Evolutionary conservation across 1,140 invertebrate species (phyloP), one percentile per base, ranked within the genome.

Genomic region (Drosophila sproati): DNA sequence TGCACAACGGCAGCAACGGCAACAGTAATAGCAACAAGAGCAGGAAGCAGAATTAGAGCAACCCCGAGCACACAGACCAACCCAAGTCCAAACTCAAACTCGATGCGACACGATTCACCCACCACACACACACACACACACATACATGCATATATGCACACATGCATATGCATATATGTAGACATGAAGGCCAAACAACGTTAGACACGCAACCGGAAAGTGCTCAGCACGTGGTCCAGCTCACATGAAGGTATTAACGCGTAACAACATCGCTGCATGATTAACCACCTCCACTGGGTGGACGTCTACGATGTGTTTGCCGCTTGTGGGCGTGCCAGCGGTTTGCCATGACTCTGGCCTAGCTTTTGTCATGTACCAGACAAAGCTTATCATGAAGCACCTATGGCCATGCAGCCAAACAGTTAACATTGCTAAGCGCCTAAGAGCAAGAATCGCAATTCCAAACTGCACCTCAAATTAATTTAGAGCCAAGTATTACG

Each of bases 171-270:
- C 20, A 57, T 8, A 47, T 29, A 12, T 48, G 47, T 29, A 60
- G 37, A 41, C 41, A 32, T 61, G 50, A 63, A 63, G 59, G 70
- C 67, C 77, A 85, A 85, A 74, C 64, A 62, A 45, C 70, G 82
- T 78, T 88, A 83, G 77, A 89, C 85, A 85, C 77, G 80, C 85
- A 78, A 89, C 39, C 54, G 54, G 64, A 52, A 35, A 80, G 57
- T 47, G 62, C 8, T 55, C 72, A 81, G 83, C 91, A 92, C 91
- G 91, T 92, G 91, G 91, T 91, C 82, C 78, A 81, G 82, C 91
- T 92, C 91, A 92, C 91, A 92, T 92, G 91, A 85, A 92, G 91
- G 91, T 92, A 92, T 92, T 92, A 92, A 85, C 82, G 91, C 91
- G 91, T 79, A 92, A 92, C 83, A 88, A 77, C 85, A 90, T 79